These are phyloP conservation scores for Pristionchus japonicus DNA, from an alignment of 2,888 invertebrate genomes.

Conservation along the genomic window DNA sequence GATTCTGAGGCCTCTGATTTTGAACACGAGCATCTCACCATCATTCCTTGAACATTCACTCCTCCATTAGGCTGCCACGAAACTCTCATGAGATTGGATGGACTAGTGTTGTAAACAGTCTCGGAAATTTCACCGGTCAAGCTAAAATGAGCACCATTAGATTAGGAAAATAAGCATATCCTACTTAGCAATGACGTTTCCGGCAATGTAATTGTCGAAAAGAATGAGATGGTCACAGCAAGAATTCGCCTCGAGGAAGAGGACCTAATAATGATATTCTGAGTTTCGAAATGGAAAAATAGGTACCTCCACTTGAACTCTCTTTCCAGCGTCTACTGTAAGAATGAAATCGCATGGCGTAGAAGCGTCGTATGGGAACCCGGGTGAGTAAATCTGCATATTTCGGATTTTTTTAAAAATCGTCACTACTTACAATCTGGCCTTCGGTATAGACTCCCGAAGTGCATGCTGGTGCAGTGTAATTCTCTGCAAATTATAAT, in stretches of 20 bases:
- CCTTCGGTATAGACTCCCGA: neutral
- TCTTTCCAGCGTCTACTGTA: too few species aligned
- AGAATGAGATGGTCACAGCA: neutral
- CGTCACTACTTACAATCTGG: neutral
- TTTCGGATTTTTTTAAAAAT: neutral
- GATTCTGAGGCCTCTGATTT: neutral
- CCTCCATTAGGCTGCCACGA: neutral
- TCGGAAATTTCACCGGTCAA: neutral
- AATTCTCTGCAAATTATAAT: neutral
- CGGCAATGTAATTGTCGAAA: neutral
- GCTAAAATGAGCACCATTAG: neutral
- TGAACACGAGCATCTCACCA: neutral
- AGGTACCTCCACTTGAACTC: neutral
- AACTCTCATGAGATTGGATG: constrained; percentile 5
- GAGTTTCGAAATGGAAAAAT: neutral
- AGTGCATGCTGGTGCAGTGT: neutral
- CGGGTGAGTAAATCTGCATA: neutral
- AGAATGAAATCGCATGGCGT: too few species aligned
- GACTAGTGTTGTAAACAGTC: neutral
- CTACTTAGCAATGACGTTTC: neutral
- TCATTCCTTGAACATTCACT: neutral
- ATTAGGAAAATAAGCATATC: neutral
- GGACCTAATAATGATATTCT: neutral
- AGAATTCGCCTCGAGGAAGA: neutral
- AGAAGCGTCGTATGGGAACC: neutral